Evolutionary conservation across 2,888 invertebrate genomes (phyloP).

Genomic region (Rotaria magnacalcarata): DNA sequence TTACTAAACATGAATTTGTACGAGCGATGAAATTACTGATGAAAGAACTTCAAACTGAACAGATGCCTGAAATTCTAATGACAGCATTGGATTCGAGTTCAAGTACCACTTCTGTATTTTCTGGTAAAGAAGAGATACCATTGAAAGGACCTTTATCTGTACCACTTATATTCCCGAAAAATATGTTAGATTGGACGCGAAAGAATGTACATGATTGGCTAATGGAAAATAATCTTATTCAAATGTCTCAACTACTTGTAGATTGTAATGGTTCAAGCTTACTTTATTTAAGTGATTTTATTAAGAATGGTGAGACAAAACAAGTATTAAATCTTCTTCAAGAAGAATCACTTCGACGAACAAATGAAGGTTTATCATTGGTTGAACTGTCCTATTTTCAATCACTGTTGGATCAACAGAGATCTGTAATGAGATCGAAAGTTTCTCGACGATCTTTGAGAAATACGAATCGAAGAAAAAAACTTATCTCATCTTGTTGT

Average conservation of each 20-base stretch:
- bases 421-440: not conserved
- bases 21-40: not conserved
- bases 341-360: not conserved
- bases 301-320: not conserved
- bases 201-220: not conserved
- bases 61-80: not conserved
- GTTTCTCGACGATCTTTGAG: not conserved
- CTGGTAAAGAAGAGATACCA: not conserved
- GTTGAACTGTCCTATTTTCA: not conserved
- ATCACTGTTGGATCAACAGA: not conserved
- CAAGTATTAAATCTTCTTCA: not conserved
- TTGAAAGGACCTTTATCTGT: not conserved
- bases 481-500: not conserved
- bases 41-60: not conserved
- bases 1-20: not conserved
- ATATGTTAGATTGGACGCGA: not conserved
- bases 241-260: not conserved
- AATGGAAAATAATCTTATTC: not conserved
- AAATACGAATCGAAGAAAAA: not conserved
- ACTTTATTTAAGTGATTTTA: not conserved
- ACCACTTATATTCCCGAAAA: not conserved
- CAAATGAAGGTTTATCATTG: not conserved
- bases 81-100: not conserved
- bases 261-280: not conserved
- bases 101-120: not conserved